Evolutionary conservation across 2,797 vertebrate genomes (phyloP), one percentile per base, ranked within the genome.

Genomic region (Etheostoma perlongum): DNA sequence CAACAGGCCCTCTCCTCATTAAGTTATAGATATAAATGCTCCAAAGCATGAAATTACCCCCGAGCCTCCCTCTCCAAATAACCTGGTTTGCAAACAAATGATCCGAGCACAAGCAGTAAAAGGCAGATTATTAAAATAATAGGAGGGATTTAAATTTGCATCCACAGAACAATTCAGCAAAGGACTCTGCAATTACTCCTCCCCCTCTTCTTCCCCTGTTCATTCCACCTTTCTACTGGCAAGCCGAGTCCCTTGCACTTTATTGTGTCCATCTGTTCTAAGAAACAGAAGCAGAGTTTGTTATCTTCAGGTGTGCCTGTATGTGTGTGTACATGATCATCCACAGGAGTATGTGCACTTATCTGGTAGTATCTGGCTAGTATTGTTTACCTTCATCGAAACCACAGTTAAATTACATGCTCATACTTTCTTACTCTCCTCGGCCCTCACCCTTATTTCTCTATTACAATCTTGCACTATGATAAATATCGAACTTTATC

Each of bases 11-110:
- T 97, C 96, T 97, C 95, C 96, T 98, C 97, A 98, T 98, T 98
- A 98, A 96, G 92, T 94, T 95, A 94, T 96, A 97, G 95, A 96
- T 97, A 98, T 96, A 97, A 97, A 97, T 96, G 95, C 97, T 96
- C 94, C 94, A 98, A 98, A 97, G 96, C 97, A 98, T 98, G 97
- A 98, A 99, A 98, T 99, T 97, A 98, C 97, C 96, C 97, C 95
- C 94, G 97, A 97, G 97, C 95, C 97, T 96, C 96, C 95, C 95
- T 95, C 93, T 95, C 95, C 95, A 97, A 97, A 98, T 96, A 97
- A 97, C 96, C 97, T 96, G 95, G 96, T 97, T 97, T 97, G 97
- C 96, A 97, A 98, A 96, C 95, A 97, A 98, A 98, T 97, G 97
- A 97, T 97, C 97, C 97, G 95, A 97, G 95, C 93, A 95, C 93